phyloP scores from a whole-genome alignment of 2,113 vertebrate genomes.

The Calonectris borealis region DNA sequence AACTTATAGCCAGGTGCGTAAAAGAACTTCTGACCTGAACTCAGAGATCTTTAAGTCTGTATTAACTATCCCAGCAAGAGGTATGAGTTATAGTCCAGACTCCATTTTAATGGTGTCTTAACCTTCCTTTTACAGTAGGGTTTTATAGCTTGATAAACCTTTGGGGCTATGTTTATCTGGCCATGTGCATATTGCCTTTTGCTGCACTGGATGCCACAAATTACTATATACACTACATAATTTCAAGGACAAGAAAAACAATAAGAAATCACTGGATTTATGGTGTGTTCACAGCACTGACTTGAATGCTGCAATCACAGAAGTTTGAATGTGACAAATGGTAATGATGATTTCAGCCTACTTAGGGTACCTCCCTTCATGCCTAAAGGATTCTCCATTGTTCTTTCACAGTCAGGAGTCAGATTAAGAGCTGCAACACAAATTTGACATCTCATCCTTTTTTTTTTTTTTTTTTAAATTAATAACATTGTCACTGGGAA shows the following conservation, averaged over 20 bases:
- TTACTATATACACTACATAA: neutral
- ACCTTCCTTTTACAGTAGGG: neutral
- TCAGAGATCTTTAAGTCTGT: neutral
- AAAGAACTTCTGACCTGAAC: neutral
- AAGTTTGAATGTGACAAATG: neutral
- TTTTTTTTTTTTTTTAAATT: neutral
- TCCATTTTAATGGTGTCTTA: neutral
- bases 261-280: neutral
- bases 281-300: neutral
- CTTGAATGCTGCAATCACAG: neutral
- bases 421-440: neutral
- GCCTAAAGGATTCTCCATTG: neutral
- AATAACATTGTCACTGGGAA: neutral
- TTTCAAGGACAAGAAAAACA: neutral
- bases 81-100: neutral
- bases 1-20: neutral
- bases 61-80: neutral
- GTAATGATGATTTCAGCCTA: neutral
- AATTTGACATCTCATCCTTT: neutral
- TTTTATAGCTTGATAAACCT: neutral
- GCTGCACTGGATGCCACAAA: neutral
- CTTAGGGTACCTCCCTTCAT: neutral
- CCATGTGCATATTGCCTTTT: neutral
- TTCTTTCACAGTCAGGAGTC: neutral
- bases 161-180: neutral